Percentiles rank a stretch among this genome's conserved stretches.
Conservation (phyloP, 2,888 invertebrate species). For the Liopterus haemorrhoidalis region DNA sequence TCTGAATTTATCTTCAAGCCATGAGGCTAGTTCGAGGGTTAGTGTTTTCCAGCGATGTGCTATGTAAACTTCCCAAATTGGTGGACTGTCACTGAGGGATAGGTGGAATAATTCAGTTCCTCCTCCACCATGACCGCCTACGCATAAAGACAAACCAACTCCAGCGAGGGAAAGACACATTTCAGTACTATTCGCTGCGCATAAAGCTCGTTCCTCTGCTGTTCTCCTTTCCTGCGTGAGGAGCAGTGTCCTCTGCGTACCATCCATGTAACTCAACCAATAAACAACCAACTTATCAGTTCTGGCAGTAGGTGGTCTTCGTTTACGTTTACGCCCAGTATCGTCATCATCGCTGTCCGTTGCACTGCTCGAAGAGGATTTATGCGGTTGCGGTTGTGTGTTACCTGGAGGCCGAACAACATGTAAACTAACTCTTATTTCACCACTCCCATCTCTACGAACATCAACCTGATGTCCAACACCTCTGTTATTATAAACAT, state of each 20-base stretch:
- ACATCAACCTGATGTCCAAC: slow-evolving; percentile 68
- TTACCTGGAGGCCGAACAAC: slow-evolving; percentile 56
- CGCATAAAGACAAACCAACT: slow-evolving; percentile 57
- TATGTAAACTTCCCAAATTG: slow-evolving; percentile 76
- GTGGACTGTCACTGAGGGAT: slow-evolving; percentile 61
- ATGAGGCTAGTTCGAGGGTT: slow-evolving; percentile 68
- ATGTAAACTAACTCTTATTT: slow-evolving; percentile 67
- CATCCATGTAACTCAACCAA: slow-evolving; percentile 75
- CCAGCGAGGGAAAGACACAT: slow-evolving; percentile 63
- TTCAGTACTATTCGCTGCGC: slow-evolving; percentile 64
- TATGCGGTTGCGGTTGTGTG: slow-evolving; percentile 44
- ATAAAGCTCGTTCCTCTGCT: slow-evolving; percentile 56
- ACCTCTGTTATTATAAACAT: slow-evolving; percentile 72
- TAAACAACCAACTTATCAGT: slow-evolving; percentile 72
- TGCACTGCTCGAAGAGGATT: slow-evolving; percentile 44
- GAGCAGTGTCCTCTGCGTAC: slow-evolving; percentile 65
- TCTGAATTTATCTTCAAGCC: slow-evolving; percentile 75
- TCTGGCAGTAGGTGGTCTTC: slow-evolving; percentile 56
- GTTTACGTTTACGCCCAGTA: slow-evolving; percentile 42
- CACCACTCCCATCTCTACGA: slow-evolving; percentile 62
- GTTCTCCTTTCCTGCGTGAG: slow-evolving; percentile 72
- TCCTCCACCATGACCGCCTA: slow-evolving; percentile 34
- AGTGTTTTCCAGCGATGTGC: slow-evolving; percentile 74
- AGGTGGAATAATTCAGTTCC: slow-evolving; percentile 63
- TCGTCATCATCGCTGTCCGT: slow-evolving; percentile 57